Percentiles rank a stretch among this genome's conserved stretches.
Evolutionary conservation across 2,888 invertebrate species (phyloP).

Genomic region (Rosalia funebris): DNA sequence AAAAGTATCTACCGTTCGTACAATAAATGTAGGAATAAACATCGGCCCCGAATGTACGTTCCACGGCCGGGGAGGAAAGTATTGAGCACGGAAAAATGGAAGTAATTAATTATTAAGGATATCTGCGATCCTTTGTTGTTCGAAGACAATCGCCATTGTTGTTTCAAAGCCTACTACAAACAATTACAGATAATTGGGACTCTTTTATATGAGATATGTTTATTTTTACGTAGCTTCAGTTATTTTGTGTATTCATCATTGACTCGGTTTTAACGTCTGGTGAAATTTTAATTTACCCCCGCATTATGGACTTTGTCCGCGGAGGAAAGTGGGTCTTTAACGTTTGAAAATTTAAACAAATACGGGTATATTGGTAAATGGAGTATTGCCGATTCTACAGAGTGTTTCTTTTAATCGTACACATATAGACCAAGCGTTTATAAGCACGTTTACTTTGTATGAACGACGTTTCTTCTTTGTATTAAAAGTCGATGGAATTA

Average conservation of each 20-base stretch:
- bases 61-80: slow-evolving; percentile 49
- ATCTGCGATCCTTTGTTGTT: slow-evolving; percentile 44
- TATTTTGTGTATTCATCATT: slow-evolving; percentile 17
- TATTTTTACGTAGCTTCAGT: slow-evolving; percentile 47
- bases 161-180: slow-evolving; percentile 50
- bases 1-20: slow-evolving; percentile 58
- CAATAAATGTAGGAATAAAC: slow-evolving; percentile 58
- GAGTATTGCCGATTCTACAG: no score
- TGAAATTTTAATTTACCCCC: slow-evolving; percentile 23
- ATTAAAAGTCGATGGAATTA: no score
- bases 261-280: slow-evolving; percentile 7
- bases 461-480: no score
- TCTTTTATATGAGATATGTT: slow-evolving; percentile 50
- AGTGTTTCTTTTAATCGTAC: no score
- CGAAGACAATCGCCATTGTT: slow-evolving; percentile 58
- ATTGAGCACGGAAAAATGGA: slow-evolving; percentile 51
- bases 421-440: no score
- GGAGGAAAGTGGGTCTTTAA: background rate
- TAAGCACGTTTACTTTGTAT: no score
- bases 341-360: background rate
- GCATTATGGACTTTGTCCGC: slow-evolving; percentile 15
- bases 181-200: slow-evolving; percentile 57
- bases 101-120: slow-evolving; percentile 55
- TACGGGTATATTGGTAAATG: no score
- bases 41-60: slow-evolving; percentile 51